Percentiles rank a stretch among this genome's conserved stretches.
phyloP scores from a whole-genome alignment of 2,113 vertebrate genomes.

The Eurypyga helias region DNA sequence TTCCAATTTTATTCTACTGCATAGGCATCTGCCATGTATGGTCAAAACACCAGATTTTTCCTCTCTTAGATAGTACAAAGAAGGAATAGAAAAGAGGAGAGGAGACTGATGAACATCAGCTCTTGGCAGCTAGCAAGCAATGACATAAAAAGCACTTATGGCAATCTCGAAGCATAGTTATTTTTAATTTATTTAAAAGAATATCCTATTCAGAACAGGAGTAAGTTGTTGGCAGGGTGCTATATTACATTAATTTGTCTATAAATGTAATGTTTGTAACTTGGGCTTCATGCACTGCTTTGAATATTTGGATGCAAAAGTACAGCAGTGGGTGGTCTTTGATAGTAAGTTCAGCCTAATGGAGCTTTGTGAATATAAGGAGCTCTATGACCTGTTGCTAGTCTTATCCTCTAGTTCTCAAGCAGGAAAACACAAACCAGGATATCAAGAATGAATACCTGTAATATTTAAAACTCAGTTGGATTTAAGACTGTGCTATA shows the following conservation, averaged over 20 bases:
- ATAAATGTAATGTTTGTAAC: not conserved
- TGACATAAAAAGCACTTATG: constrained; percentile 41
- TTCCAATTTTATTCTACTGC: not conserved
- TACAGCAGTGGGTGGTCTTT: not conserved
- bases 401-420: not conserved
- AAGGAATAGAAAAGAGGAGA: not conserved
- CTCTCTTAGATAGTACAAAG: not conserved
- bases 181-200: constrained; percentile 47
- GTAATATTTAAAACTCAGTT: not conserved
- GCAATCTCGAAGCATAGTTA: not conserved
- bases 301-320: not conserved
- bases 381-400: not conserved
- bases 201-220: not conserved
- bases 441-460: not conserved
- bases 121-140: constrained; percentile 31
- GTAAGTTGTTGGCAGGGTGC: constrained; percentile 16
- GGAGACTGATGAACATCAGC: not conserved
- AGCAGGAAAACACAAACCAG: not conserved
- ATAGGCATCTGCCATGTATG: constrained; percentile 3
- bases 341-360: not conserved
- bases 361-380: not conserved
- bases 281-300: not conserved
- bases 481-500: not conserved
- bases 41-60: constrained; percentile 16
- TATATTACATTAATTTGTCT: not conserved